Evolutionary conservation across 2,113 vertebrate genomes (phyloP).

Genomic region (Chionodraco myersi): DNA sequence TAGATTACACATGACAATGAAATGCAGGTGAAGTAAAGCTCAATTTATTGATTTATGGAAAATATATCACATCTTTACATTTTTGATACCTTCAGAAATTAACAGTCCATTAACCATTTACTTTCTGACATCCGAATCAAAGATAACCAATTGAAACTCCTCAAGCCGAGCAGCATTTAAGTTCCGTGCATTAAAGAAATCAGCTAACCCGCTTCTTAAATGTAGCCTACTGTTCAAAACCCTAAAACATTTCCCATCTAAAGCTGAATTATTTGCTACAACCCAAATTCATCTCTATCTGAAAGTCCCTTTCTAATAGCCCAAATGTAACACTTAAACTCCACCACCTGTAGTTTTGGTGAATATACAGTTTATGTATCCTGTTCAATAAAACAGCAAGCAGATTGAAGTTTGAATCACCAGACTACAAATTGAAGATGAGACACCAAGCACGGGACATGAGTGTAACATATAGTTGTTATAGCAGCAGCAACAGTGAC

Average conservation of each 20-base stretch:
- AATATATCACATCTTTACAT: slow-evolving; percentile 83
- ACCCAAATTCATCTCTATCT: slow-evolving; percentile 20
- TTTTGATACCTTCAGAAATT: slow-evolving; percentile 67
- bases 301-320: slow-evolving; percentile 24
- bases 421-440: slow-evolving; percentile 70
- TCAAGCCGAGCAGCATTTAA: slow-evolving; percentile 42
- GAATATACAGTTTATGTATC: slow-evolving; percentile 69
- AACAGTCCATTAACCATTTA: slow-evolving; percentile 68
- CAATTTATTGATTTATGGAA: slow-evolving; percentile 82
- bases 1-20: slow-evolving; percentile 35
- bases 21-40: slow-evolving; percentile 70
- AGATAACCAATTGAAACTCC: slow-evolving; percentile 38
- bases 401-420: slow-evolving; percentile 73
- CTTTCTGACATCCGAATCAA: slow-evolving; percentile 45
- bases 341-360: slow-evolving; percentile 47
- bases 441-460: slow-evolving; percentile 69
- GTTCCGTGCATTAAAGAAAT: slow-evolving; percentile 28
- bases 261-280: slow-evolving; percentile 54
- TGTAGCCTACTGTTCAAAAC: slow-evolving; percentile 31
- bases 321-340: slow-evolving; percentile 40
- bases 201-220: slow-evolving; percentile 28
- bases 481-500: slow-evolving; percentile 75
- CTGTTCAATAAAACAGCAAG: slow-evolving; percentile 75
- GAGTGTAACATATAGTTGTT: slow-evolving; percentile 62
- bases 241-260: slow-evolving; percentile 26